Base-by-base conservation (phyloP, 92 coral and sea anemone genomes). In the Montipora capitata region DNA sequence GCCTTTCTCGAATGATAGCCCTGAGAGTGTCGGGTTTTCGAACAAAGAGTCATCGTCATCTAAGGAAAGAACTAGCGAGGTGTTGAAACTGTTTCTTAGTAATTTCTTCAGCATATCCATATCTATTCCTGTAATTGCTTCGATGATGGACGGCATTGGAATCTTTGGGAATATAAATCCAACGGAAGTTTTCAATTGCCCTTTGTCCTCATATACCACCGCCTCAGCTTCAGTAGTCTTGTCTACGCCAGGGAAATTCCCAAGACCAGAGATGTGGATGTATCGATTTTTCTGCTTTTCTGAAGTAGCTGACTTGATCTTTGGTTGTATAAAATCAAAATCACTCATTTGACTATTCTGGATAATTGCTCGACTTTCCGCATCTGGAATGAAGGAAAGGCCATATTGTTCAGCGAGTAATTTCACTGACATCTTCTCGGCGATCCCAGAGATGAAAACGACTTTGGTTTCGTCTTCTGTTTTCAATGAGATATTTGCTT, bases 201-300 rank as follows among this genome's bases (percentile, higher is more conserved):
- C 93, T 80, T 79, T 62, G 72, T 96, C 98, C 68, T 94, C 99
- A 48, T 96, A 98, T 13, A 98, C 97, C 11, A 98, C 97, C 4
- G 94, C 99, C 74, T 98, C 99, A 15, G 98, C 99, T 38, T 98
- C 95, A 40, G 96, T 98, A 13, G 96, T 81, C 49, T 94, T 92
- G 71, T 94, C 96, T 1, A 95, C 96, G 56, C 94, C 96, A 1
- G 96, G 98, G 40, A 95, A 95, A 27, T 91, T 93, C 6, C 98
- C 98, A 39, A 83, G 90, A 13, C 98, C 98, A 1, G 98, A 94
- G 61, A 95, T 83, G 62, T 91, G 96, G 54, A 95, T 85, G 85
- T 88, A 94, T 9, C 92, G 87, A 66, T 91, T 95, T 61, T 86
- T 94, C 72, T 93, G 91, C 17, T 86, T 85, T 20, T 92, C 91